Conservation (phyloP, 2,888 invertebrate genomes). For the Hypselothyrea guttata region DNA sequence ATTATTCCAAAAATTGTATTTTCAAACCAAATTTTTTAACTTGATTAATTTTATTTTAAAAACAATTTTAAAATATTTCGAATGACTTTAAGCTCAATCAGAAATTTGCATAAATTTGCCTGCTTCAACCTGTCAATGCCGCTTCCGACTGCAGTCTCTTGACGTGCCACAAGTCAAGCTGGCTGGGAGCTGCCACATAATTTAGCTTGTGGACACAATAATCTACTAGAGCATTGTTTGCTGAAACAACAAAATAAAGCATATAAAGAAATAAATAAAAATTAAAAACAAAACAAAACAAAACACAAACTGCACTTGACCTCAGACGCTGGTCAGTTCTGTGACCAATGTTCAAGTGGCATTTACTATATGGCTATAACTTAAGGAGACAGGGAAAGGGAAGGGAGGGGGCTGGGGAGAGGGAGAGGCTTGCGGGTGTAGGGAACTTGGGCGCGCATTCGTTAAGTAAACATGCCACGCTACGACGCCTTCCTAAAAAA, state of each 20-base stretch:
- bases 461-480: constrained; percentile 76
- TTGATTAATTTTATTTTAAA: too few species aligned
- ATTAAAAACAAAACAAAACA: constrained; percentile 43
- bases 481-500: constrained; percentile 75
- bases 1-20: too few species aligned
- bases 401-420: background rate
- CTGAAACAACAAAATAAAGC: constrained; percentile 47
- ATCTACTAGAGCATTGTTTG: constrained; percentile 36
- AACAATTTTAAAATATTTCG: too few species aligned
- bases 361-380: constrained; percentile 47
- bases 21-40: too few species aligned
- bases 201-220: constrained; percentile 50
- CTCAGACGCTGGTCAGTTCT: constrained; percentile 60
- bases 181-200: constrained; percentile 59
- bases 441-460: constrained; percentile 56
- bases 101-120: too few species aligned
- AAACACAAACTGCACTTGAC: constrained; percentile 65
- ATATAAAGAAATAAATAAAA: constrained; percentile 2
- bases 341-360: constrained; percentile 63
- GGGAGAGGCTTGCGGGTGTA: constrained; percentile 20
- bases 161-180: too few species aligned
- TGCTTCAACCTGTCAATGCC: too few species aligned
- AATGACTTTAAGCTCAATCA: too few species aligned
- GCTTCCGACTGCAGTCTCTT: too few species aligned
- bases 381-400: background rate